Conservation (phyloP, 2,888 invertebrate genomes). For the Molorchus minor region DNA sequence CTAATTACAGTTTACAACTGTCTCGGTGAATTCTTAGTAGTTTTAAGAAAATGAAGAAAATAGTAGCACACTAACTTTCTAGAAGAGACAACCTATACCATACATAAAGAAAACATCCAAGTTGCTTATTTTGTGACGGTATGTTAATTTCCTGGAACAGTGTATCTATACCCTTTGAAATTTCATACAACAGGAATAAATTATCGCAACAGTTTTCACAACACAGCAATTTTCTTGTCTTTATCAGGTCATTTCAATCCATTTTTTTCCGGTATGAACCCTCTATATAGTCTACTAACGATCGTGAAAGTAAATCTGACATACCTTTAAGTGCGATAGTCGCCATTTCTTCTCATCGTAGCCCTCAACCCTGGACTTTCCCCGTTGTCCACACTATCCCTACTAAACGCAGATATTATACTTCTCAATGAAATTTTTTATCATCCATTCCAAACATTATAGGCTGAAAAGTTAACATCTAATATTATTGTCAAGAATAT, state of each 20-base stretch:
- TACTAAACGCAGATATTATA: conserved; percentile 13
- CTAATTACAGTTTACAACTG: too few species aligned
- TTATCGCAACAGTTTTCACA: background rate
- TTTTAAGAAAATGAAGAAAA: too few species aligned
- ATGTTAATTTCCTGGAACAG: background rate
- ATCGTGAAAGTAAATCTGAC: conserved; percentile 22
- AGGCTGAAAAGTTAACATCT: background rate
- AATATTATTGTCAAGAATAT: background rate
- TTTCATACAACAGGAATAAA: background rate
- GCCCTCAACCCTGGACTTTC: conserved; percentile 8
- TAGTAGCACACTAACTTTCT: too few species aligned
- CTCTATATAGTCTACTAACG: background rate
- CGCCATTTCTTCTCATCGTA: conserved; percentile 54
- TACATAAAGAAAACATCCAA: too few species aligned
- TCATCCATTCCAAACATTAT: background rate
- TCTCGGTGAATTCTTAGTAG: too few species aligned
- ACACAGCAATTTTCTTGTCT: background rate
- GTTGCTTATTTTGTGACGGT: too few species aligned
- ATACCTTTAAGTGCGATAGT: conserved; percentile 54
- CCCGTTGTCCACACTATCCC: background rate
- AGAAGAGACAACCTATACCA: too few species aligned
- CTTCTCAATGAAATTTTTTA: conserved; percentile 17
- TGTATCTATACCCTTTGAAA: background rate
- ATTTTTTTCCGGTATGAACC: background rate
- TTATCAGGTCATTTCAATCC: background rate